These are phyloP conservation scores for Aegypius monachus DNA, from an alignment of 2,113 vertebrate genomes.

Conservation along the genomic window DNA sequence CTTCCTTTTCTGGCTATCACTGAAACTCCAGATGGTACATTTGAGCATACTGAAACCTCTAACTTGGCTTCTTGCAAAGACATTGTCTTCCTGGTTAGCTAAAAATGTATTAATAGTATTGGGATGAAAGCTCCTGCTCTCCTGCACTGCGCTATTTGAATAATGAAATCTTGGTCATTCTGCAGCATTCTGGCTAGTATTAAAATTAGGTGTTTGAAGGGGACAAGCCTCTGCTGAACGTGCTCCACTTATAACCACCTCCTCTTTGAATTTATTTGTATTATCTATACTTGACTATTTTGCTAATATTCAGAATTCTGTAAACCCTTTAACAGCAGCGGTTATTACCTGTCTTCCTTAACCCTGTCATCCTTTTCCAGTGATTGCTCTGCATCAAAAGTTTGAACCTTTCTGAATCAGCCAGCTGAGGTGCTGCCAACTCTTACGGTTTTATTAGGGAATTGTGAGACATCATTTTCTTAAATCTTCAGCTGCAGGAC, in stretches of 20 bases:
- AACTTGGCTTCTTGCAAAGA: background rate
- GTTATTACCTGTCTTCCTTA: background rate
- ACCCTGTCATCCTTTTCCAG: background rate
- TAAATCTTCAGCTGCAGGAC: background rate
- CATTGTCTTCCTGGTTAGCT: background rate
- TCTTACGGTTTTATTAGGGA: background rate
- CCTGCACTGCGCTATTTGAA: background rate
- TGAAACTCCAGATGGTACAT: slow-evolving; percentile 53
- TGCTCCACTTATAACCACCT: background rate
- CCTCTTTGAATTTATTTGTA: background rate
- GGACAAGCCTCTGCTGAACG: background rate
- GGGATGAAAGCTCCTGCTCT: background rate
- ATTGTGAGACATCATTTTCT: background rate
- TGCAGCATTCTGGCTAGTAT: background rate
- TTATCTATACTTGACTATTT: background rate
- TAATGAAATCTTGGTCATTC: background rate
- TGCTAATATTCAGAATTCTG: background rate
- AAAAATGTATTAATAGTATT: background rate
- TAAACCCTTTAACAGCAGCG: background rate
- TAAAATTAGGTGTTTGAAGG: background rate
- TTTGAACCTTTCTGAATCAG: background rate
- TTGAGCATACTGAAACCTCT: background rate
- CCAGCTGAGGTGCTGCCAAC: background rate
- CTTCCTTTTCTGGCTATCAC: slow-evolving; percentile 55
- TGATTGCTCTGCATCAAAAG: background rate